Evolutionary conservation across 2,113 vertebrate genomes (phyloP).

Genomic region (Campylomormyrus numenius): DNA sequence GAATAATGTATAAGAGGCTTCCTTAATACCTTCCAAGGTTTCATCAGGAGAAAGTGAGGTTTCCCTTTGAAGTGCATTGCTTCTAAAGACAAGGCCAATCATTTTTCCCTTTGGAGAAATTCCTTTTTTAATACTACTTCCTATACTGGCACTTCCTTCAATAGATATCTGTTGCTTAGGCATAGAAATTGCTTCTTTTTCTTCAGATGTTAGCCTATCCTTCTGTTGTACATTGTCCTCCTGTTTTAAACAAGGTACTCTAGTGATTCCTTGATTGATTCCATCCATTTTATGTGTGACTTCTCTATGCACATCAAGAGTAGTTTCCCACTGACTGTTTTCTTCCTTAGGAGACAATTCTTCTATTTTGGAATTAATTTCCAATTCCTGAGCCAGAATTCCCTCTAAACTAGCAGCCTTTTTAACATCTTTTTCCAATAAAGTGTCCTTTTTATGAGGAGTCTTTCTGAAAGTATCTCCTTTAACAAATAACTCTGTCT

Average conservation of each 20-base stretch:
- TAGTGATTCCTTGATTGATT: background rate
- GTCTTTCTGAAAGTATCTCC: background rate
- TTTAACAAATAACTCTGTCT: constrained; percentile 21
- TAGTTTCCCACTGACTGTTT: constrained; percentile 11
- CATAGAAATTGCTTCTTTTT: background rate
- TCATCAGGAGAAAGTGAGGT: background rate
- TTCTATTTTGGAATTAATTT: background rate
- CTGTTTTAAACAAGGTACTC: background rate
- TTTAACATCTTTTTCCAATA: background rate
- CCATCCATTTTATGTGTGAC: constrained; percentile 29
- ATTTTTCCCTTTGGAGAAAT: background rate
- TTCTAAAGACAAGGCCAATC: background rate
- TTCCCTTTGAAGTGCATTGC: background rate
- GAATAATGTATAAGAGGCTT: constrained; percentile 6
- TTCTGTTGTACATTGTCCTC: background rate
- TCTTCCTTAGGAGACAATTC: background rate
- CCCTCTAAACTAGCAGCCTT: background rate
- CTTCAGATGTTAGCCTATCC: background rate
- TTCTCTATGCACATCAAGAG: background rate
- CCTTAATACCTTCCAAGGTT: constrained; percentile 4
- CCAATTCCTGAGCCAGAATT: background rate
- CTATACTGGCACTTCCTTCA: background rate
- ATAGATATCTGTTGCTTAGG: background rate
- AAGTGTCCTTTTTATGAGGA: background rate
- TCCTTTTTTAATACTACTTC: background rate